Evolutionary conservation across 2,113 vertebrate genomes (phyloP).

Genomic region (Typhlomys cinereus): DNA sequence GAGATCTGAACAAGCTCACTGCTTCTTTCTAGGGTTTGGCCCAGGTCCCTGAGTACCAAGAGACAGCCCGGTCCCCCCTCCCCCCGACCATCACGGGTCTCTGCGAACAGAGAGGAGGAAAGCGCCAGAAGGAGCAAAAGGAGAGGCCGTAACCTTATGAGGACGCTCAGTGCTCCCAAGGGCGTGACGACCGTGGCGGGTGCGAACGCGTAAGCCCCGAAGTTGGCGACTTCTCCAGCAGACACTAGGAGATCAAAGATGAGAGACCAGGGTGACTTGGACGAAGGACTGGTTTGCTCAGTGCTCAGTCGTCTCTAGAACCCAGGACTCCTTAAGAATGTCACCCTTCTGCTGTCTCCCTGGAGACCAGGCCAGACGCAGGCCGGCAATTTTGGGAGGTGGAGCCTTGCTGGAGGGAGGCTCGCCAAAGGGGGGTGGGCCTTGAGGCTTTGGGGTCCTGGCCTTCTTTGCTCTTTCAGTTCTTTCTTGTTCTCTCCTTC

Average conservation of each 20-base stretch:
- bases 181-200: constrained; percentile 96
- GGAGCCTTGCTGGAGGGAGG: no score
- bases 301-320: background rate
- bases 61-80: background rate
- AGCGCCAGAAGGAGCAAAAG: background rate
- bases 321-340: background rate
- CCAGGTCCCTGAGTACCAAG: background rate
- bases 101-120: background rate
- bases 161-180: constrained; percentile 95
- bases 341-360: background rate
- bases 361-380: background rate
- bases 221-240: constrained; percentile 95
- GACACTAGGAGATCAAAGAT: constrained; percentile 90
- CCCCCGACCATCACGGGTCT: background rate
- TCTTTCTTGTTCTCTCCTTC: no score
- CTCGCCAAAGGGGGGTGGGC: no score
- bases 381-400: background rate
- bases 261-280: background rate
- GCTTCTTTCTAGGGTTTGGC: background rate
- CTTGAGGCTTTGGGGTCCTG: no score
- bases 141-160: constrained; percentile 91
- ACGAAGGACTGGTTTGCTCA: background rate
- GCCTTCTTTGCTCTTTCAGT: no score
- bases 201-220: constrained; percentile 95
- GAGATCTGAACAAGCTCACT: background rate